Conservation (phyloP, 2,888 invertebrate genomes). For the Rhagium mordax region DNA sequence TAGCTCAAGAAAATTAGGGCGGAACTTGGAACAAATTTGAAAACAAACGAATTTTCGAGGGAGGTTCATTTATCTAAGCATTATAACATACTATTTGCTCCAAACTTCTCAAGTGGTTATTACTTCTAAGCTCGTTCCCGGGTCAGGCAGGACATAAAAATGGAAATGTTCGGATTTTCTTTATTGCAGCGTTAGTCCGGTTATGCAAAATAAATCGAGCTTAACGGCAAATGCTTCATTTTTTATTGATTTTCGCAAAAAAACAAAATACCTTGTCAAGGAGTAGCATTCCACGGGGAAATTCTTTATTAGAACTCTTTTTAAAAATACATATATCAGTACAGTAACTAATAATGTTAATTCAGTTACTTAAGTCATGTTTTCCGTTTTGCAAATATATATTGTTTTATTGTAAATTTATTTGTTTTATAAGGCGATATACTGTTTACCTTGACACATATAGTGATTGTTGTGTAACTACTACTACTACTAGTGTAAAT, state of each 20-base stretch:
- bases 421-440: background rate
- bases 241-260: too few species aligned
- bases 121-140: background rate
- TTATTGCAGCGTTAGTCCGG: too few species aligned
- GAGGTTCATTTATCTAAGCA: constrained; percentile 23
- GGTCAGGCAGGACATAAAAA: background rate
- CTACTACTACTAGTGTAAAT: background rate
- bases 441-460: background rate
- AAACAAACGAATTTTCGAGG: constrained; percentile 25
- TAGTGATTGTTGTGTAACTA: background rate
- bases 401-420: background rate
- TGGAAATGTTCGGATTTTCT: background rate
- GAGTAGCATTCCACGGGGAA: too few species aligned
- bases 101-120: constrained; percentile 22
- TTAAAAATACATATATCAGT: too few species aligned
- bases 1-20: constrained; percentile 29
- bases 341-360: too few species aligned
- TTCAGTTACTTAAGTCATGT: background rate
- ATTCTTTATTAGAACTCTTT: too few species aligned
- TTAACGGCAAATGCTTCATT: too few species aligned
- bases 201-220: too few species aligned
- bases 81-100: constrained; percentile 19
- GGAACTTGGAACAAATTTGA: constrained; percentile 25
- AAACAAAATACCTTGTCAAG: too few species aligned
- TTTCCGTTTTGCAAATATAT: background rate